Evolutionary conservation across 2,888 invertebrate genomes (phyloP).

Genomic region (Rhabditoides inermis): DNA sequence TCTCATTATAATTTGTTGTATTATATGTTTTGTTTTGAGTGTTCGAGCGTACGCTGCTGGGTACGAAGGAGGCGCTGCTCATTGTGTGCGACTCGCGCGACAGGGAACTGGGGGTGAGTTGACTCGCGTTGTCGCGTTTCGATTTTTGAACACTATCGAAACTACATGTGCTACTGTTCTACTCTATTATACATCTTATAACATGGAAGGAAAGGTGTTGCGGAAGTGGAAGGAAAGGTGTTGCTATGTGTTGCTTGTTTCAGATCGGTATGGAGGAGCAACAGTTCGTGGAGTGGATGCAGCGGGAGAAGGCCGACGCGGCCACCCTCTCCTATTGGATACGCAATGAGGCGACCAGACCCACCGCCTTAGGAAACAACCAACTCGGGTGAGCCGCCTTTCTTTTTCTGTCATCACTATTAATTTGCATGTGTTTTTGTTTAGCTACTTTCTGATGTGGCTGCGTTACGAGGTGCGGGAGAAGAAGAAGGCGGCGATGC

Average conservation of each 20-base stretch:
- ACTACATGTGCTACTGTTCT: no score
- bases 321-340: slow-evolving; percentile 38
- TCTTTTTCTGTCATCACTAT: background rate
- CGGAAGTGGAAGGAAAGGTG: no score
- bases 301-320: slow-evolving; percentile 28
- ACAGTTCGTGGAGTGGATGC: slow-evolving; percentile 37
- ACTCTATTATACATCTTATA: no score
- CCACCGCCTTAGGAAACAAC: slow-evolving; percentile 40
- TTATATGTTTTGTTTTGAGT: slow-evolving; percentile 22
- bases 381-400: slow-evolving; percentile 37
- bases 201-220: no score
- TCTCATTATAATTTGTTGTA: background rate
- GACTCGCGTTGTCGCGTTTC: no score
- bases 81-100: slow-evolving; percentile 47
- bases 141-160: no score
- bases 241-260: no score
- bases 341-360: slow-evolving; percentile 32
- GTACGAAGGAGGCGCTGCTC: slow-evolving; percentile 41
- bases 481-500: slow-evolving; percentile 10
- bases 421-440: background rate
- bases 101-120: slow-evolving; percentile 43
- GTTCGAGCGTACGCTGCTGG: slow-evolving; percentile 39
- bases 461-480: slow-evolving; percentile 36
- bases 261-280: slow-evolving; percentile 39
- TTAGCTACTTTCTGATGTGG: slow-evolving; percentile 43